Evolutionary conservation across 2,797 vertebrate species (phyloP).

Genomic region (Pipistrellus pipistrellus): DNA sequence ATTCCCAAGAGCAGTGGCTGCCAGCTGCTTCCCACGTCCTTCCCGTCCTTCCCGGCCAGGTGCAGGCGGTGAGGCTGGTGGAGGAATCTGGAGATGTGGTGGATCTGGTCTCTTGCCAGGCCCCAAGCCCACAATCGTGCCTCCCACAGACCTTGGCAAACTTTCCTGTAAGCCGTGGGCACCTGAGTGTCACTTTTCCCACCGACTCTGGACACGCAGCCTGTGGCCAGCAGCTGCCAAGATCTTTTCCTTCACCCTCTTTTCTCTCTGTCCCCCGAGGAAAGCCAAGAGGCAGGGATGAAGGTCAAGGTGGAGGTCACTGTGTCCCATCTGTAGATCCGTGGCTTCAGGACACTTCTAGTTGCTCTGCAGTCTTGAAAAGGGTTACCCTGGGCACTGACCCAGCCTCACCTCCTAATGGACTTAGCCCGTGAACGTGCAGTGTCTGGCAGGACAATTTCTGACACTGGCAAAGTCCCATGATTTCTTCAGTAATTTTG

Average conservation of each 20-base stretch:
- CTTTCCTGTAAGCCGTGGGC: neutral
- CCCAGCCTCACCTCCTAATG: constrained; percentile 73
- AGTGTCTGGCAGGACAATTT: constrained; percentile 77
- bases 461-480: constrained; percentile 88
- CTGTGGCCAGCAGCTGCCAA: neutral
- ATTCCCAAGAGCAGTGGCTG: neutral
- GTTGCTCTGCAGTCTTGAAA: constrained; percentile 75
- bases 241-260: neutral
- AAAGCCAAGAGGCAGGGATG: neutral
- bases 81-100: neutral
- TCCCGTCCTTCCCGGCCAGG: neutral
- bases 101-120: neutral
- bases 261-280: neutral
- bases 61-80: neutral
- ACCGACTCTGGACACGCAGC: neutral
- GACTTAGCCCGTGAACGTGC: constrained; percentile 45
- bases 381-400: constrained; percentile 81
- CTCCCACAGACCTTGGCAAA: neutral
- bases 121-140: neutral
- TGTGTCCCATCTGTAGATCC: neutral
- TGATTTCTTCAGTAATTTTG: constrained; percentile 79
- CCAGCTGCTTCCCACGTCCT: neutral
- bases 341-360: constrained; percentile 55
- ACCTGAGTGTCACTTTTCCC: neutral
- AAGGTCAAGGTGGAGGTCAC: neutral